A percentile compares a stretch with the other conserved stretches of the same genome.
These are phyloP conservation scores for Homalodisca vitripennis DNA, from an alignment of 1,140 invertebrate species.

Conservation along the genomic window DNA sequence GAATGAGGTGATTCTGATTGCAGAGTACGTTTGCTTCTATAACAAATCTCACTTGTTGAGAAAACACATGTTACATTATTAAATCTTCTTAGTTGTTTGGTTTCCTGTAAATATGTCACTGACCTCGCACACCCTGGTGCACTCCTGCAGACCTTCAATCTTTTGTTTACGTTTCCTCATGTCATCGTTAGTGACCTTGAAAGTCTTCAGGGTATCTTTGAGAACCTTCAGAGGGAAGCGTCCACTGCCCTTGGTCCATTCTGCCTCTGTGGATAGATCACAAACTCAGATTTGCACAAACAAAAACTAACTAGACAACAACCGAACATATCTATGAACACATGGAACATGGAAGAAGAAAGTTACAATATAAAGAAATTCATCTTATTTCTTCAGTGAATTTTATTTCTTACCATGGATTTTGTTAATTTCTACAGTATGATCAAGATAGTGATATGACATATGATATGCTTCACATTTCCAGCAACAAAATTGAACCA, in stretches of 20 bases:
- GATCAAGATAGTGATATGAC: too few relatives aligned
- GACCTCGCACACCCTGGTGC: conserved; percentile 26
- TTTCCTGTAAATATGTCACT: background rate
- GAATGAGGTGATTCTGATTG: background rate
- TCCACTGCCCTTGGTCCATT: conserved; percentile 43
- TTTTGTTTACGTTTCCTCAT: conserved; percentile 46
- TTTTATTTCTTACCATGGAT: too few relatives aligned
- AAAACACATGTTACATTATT: background rate
- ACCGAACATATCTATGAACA: too few relatives aligned
- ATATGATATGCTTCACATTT: too few relatives aligned
- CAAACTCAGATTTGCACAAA: too few relatives aligned
- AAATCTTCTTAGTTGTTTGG: background rate
- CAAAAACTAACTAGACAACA: too few relatives aligned
- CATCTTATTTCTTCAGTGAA: too few relatives aligned
- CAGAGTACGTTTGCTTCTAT: background rate
- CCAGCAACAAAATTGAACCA: too few relatives aligned
- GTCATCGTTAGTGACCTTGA: conserved; percentile 45
- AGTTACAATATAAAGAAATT: too few relatives aligned
- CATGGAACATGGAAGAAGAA: too few relatives aligned
- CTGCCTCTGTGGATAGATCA: too few relatives aligned
- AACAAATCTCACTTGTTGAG: background rate
- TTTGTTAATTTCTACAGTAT: too few relatives aligned
- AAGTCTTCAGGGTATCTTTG: conserved; percentile 42
- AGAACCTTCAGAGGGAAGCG: conserved; percentile 45
- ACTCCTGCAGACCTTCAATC: conserved; percentile 43